Percentiles rank a stretch among this genome's conserved stretches.
Evolutionary conservation across 2,113 vertebrate species (phyloP).

Genomic region (Oxyruncus cristatus): DNA sequence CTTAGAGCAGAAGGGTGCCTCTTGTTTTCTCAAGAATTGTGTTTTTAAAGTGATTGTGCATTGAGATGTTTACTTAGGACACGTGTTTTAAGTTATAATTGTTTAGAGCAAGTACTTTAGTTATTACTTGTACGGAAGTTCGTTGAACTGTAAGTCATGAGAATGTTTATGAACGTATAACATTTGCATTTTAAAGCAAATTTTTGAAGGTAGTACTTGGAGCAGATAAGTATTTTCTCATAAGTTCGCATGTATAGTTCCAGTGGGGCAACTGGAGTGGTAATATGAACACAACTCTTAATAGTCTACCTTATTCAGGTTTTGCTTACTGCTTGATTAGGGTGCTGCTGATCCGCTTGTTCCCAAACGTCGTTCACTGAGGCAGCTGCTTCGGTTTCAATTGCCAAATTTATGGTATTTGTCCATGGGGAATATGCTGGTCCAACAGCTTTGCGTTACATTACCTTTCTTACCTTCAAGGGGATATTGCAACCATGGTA

Average conservation of each 20-base stretch:
- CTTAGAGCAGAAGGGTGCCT: not conserved
- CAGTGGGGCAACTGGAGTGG: not conserved
- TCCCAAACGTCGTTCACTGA: not conserved
- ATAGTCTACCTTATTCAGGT: not conserved
- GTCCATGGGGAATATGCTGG: not conserved
- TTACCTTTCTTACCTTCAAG: not conserved
- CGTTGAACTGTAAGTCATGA: not conserved
- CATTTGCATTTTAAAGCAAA: not conserved
- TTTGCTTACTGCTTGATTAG: not conserved
- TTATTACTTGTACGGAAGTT: not conserved
- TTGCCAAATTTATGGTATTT: not conserved
- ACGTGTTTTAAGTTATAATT: not conserved
- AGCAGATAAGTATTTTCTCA: not conserved
- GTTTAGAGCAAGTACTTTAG: not conserved
- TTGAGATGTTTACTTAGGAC: not conserved
- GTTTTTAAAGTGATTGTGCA: not conserved
- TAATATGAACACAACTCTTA: not conserved
- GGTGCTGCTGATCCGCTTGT: not conserved
- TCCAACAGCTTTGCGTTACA: not conserved
- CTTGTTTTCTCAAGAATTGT: not conserved
- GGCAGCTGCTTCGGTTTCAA: not conserved
- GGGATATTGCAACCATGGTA: not conserved
- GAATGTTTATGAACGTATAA: not conserved
- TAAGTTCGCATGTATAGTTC: not conserved
- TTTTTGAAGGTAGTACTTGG: not conserved